phyloP scores from a whole-genome alignment of 2,797 vertebrate species.

The Simalia tracyae region DNA sequence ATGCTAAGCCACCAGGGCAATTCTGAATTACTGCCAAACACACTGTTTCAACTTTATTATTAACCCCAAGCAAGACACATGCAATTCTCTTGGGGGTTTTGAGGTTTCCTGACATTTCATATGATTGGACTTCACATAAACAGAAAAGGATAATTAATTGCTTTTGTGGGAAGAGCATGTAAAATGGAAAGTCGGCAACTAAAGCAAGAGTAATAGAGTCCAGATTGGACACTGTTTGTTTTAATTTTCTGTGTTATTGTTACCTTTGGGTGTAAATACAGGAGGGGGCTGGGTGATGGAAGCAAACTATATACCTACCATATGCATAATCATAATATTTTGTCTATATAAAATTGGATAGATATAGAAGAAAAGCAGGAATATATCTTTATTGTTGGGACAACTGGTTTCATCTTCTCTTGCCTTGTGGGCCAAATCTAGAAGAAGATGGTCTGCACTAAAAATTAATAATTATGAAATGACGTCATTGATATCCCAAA shows the following conservation, averaged over 20 bases:
- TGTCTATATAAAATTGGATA: not conserved
- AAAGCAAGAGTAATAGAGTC: slow-evolving; percentile 16
- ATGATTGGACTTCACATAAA: slow-evolving; percentile 24
- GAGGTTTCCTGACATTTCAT: slow-evolving; percentile 16
- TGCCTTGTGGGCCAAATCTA: not conserved
- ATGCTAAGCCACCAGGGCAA: slow-evolving; percentile 12
- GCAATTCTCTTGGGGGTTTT: not conserved
- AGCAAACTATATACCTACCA: not conserved
- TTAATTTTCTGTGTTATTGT: not conserved
- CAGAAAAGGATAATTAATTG: slow-evolving; percentile 17
- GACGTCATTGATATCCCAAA: not conserved
- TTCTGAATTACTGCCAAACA: slow-evolving; percentile 14
- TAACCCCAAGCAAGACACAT: not conserved
- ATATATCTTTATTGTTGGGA: not conserved
- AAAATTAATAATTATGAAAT: not conserved
- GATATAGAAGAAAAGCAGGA: not conserved
- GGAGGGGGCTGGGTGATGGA: not conserved
- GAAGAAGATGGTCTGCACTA: not conserved
- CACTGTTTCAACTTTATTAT: slow-evolving; percentile 21
- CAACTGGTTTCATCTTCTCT: not conserved
- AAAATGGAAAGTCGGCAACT: slow-evolving; percentile 10
- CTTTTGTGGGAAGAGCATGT: slow-evolving; percentile 33
- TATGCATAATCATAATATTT: not conserved
- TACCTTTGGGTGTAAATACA: slow-evolving; percentile 2
- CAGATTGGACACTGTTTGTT: not conserved